Conservation (phyloP, 2,888 invertebrate genomes). For the Sarcophaga caerulescens region DNA sequence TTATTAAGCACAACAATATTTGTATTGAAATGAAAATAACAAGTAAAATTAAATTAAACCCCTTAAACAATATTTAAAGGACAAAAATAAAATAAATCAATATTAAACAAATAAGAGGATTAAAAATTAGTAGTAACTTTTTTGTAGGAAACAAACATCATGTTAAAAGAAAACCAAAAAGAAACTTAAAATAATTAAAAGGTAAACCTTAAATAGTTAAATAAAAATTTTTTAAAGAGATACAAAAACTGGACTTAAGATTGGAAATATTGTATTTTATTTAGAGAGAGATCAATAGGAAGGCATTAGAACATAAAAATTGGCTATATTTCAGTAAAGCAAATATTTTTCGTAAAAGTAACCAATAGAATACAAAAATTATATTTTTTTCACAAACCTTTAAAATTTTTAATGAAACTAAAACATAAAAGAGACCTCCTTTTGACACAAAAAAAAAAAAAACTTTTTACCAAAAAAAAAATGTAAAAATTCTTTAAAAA, state of each 20-base stretch:
- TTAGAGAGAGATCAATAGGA: neutral
- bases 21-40: slow-evolving; percentile 47
- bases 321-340: slow-evolving; percentile 14
- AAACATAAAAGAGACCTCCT: slow-evolving; percentile 24
- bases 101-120: slow-evolving; percentile 24
- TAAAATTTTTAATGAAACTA: neutral
- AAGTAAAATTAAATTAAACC: slow-evolving; percentile 28
- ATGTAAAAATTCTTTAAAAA: slow-evolving; percentile 68
- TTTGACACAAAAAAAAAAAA: slow-evolving; percentile 2
- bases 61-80: neutral
- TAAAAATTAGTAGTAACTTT: slow-evolving; percentile 55
- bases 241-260: slow-evolving; percentile 27
- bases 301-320: neutral
- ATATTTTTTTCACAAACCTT: slow-evolving; percentile 5
- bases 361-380: slow-evolving; percentile 30
- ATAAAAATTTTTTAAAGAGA: slow-evolving; percentile 24
- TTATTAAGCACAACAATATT: slow-evolving; percentile 65
- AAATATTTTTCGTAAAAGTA: slow-evolving; percentile 21
- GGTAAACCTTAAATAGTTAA: slow-evolving; percentile 4
- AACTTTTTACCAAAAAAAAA: slow-evolving; percentile 53
- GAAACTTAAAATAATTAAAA: neutral
- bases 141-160: slow-evolving; percentile 55
- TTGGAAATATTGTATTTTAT: slow-evolving; percentile 8
- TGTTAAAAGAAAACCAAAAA: slow-evolving; percentile 44
- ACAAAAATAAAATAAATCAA: slow-evolving; percentile 24